Evolutionary conservation across 2,888 invertebrate genomes (phyloP).

Genomic region (Uropetala carovei): DNA sequence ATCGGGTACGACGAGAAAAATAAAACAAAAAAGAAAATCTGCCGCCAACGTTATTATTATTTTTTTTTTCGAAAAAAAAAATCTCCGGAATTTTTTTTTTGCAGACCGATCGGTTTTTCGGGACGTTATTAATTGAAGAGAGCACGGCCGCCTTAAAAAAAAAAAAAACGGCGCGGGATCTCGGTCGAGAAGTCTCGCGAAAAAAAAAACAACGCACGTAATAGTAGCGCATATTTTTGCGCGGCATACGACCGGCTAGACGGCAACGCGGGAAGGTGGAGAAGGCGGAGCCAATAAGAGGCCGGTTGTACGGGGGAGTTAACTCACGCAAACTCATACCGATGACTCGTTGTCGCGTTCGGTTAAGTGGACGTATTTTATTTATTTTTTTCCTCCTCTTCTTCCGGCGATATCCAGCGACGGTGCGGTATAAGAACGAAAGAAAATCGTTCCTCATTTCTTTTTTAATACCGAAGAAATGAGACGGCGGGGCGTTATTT

Average conservation of each 20-base stretch:
- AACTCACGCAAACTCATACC: conserved; percentile 10
- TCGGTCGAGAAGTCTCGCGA: neutral
- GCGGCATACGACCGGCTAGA: neutral
- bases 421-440: too few species aligned
- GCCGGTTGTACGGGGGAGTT: neutral
- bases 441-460: too few species aligned
- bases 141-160: neutral
- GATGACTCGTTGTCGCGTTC: neutral
- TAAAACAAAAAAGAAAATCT: neutral
- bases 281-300: neutral
- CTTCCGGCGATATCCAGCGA: neutral
- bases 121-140: neutral
- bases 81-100: neutral
- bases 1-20: neutral
- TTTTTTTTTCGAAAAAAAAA: neutral
- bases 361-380: neutral
- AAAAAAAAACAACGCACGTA: neutral
- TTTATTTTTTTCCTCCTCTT: neutral
- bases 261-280: neutral
- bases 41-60: neutral
- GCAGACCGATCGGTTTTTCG: neutral
- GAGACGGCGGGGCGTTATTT: too few species aligned
- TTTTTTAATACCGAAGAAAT: too few species aligned
- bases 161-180: neutral
- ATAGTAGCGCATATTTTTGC: neutral